phyloP scores from a whole-genome alignment of 2,888 invertebrate species.

The Drosophila prostipennis region DNA sequence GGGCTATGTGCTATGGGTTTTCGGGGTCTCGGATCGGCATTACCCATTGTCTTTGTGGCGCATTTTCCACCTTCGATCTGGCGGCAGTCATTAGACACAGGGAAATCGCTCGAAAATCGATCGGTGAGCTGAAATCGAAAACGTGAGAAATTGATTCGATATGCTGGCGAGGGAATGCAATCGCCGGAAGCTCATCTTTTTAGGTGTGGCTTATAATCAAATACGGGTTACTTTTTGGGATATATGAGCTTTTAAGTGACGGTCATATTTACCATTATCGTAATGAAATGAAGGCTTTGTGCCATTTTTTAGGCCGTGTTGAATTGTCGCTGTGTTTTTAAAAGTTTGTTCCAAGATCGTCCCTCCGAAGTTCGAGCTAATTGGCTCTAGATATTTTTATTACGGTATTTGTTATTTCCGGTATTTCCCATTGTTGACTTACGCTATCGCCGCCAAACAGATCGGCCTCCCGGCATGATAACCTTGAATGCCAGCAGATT shows the following conservation, averaged over 20 bases:
- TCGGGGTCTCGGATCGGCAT: conserved; percentile 31
- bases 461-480: too few relatives aligned
- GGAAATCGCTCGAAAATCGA: conserved; percentile 51
- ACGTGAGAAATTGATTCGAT: conserved; percentile 43
- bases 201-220: conserved; percentile 12
- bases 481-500: too few relatives aligned
- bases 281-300: too few relatives aligned
- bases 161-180: conserved; percentile 6
- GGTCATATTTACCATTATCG: too few relatives aligned
- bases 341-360: too few relatives aligned
- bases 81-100: conserved; percentile 65
- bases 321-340: too few relatives aligned
- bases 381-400: too few relatives aligned
- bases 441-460: too few relatives aligned
- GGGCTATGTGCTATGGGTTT: background rate
- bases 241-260: conserved; percentile 17
- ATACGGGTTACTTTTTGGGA: background rate
- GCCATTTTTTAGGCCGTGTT: too few relatives aligned
- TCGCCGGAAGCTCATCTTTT: conserved; percentile 29
- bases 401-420: too few relatives aligned
- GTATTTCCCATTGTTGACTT: too few relatives aligned
- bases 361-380: too few relatives aligned
- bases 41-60: conserved; percentile 31
- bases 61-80: conserved; percentile 48
- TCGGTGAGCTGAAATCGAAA: conserved; percentile 41